These are phyloP conservation scores for Bombus waltoni DNA, from an alignment of 1,140 invertebrate species.

Conservation along the genomic window DNA sequence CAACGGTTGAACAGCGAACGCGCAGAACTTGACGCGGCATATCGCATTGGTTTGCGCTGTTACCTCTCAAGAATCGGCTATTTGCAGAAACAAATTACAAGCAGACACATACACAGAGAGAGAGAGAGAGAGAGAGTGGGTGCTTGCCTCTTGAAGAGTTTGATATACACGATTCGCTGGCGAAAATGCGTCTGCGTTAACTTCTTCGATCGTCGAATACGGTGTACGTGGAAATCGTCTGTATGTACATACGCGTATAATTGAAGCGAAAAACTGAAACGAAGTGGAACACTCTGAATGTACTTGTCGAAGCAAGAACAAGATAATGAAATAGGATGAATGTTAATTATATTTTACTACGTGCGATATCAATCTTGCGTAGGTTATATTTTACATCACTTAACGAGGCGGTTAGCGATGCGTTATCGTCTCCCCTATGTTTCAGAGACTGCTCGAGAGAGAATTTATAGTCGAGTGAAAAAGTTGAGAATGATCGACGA, in stretches of 20 bases:
- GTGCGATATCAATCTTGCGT: neutral
- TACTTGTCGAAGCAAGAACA: neutral
- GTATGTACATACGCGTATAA: no score
- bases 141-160: neutral
- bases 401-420: neutral
- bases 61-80: constrained; percentile 7
- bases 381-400: neutral
- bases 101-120: neutral
- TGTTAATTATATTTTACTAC: neutral
- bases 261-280: neutral
- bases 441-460: neutral
- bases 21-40: neutral
- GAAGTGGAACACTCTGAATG: neutral
- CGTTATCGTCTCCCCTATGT: neutral
- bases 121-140: fast-evolving
- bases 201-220: neutral
- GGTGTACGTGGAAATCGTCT: neutral
- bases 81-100: constrained; percentile 24
- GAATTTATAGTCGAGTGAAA: neutral
- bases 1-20: neutral
- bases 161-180: neutral
- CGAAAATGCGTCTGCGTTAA: neutral
- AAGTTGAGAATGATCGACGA: neutral
- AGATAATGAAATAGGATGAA: neutral
- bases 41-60: constrained; percentile 13